These are phyloP conservation scores for Mamestra brassicae DNA, from an alignment of 2,888 invertebrate species.

Conservation along the genomic window DNA sequence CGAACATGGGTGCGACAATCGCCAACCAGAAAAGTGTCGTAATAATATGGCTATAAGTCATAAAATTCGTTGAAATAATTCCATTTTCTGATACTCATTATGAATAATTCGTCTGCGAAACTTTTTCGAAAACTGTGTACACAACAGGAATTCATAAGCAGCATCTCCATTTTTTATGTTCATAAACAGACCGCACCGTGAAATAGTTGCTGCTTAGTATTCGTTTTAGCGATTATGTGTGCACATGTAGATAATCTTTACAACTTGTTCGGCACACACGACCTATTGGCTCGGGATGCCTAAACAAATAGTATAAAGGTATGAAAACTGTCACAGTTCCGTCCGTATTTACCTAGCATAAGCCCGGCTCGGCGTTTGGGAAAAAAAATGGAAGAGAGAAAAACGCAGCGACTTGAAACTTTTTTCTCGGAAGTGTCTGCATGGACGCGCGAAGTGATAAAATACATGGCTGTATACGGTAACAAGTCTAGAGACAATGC, in stretches of 20 bases:
- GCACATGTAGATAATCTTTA: conserved; percentile 58
- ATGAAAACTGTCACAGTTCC: conserved; percentile 69
- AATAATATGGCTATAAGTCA: conserved; percentile 81
- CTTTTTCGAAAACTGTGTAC: conserved; percentile 86
- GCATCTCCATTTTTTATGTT: conserved; percentile 76
- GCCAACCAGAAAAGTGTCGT: conserved; percentile 81
- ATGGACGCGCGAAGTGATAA: conserved; percentile 83
- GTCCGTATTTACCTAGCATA: conserved; percentile 68
- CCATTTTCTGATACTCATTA: conserved; percentile 81
- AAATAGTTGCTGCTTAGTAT: conserved; percentile 72
- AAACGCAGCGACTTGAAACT: conserved; percentile 64
- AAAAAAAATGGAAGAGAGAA: conserved; percentile 61
- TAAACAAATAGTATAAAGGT: conserved; percentile 68
- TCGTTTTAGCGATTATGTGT: conserved; percentile 68
- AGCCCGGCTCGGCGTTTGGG: conserved; percentile 57
- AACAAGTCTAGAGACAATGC: conserved; percentile 86
- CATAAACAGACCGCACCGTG: conserved; percentile 74
- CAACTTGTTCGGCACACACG: conserved; percentile 50
- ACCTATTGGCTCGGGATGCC: conserved; percentile 49
- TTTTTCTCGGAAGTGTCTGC: conserved; percentile 80
- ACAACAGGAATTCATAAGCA: conserved; percentile 85
- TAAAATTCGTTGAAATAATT: conserved; percentile 80
- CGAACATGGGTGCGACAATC: conserved; percentile 81
- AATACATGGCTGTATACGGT: conserved; percentile 77
- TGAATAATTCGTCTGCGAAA: conserved; percentile 86